Evolutionary conservation across 2,888 invertebrate genomes (phyloP).

Genomic region (Bedellia somnulentella): DNA sequence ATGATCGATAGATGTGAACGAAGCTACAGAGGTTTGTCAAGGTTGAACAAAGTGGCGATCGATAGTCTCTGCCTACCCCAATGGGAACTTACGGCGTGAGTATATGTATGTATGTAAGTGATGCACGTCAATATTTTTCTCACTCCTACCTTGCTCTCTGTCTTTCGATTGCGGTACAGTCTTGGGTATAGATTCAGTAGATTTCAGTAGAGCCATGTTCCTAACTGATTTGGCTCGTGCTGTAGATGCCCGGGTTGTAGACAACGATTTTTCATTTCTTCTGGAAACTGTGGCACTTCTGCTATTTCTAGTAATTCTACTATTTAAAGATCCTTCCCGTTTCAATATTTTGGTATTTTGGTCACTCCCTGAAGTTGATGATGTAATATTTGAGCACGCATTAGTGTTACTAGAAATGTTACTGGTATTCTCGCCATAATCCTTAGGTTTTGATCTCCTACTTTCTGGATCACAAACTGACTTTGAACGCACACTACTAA

Average conservation of each 20-base stretch:
- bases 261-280: slow-evolving; percentile 42
- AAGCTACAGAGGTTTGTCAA: too few relatives aligned
- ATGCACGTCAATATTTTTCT: too few relatives aligned
- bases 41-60: too few relatives aligned
- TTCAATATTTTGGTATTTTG: slow-evolving; percentile 35
- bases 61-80: too few relatives aligned
- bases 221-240: slow-evolving; percentile 63
- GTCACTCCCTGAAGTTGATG: slow-evolving; percentile 51
- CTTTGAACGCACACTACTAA: slow-evolving; percentile 41
- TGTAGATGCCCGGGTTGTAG: slow-evolving; percentile 64
- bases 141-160: slow-evolving; percentile 69
- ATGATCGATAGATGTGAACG: too few relatives aligned
- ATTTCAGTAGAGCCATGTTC: slow-evolving; percentile 42
- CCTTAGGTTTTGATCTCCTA: slow-evolving; percentile 29
- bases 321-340: slow-evolving; percentile 39
- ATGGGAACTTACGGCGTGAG: too few relatives aligned
- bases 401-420: slow-evolving; percentile 46
- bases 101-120: too few relatives aligned
- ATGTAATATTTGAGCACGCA: slow-evolving; percentile 39
- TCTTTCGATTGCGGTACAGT: slow-evolving; percentile 60
- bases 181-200: slow-evolving; percentile 52
- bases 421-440: slow-evolving; percentile 42
- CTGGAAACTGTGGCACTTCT: slow-evolving; percentile 52
- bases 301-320: slow-evolving; percentile 37
- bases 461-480: slow-evolving; percentile 54